A percentile compares a stretch with the other conserved stretches of the same genome.
Evolutionary conservation across 1,140 invertebrate species (phyloP).

Genomic region (Aphis craccivora): DNA sequence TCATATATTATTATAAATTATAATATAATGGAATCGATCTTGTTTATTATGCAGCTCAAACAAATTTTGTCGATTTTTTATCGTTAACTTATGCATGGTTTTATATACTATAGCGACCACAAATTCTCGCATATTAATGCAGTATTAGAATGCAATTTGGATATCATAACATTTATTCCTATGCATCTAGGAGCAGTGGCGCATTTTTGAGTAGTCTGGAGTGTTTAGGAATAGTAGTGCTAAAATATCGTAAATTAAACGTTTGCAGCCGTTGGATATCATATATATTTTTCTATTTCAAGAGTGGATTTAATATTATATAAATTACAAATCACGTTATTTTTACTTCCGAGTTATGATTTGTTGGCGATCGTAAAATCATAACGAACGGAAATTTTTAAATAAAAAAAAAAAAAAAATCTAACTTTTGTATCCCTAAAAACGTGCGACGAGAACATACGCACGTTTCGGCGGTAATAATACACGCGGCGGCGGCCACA

Average conservation of each 20-base stretch:
- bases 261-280: neutral
- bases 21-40: neutral
- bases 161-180: neutral
- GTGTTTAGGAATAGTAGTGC: too few species aligned
- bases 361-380: neutral
- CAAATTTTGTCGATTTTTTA: neutral
- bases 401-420: neutral
- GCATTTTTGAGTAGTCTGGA: too few species aligned
- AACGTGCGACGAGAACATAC: neutral
- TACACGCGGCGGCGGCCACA: neutral
- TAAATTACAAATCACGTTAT: neutral
- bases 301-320: neutral
- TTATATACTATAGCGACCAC: neutral
- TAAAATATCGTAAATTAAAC: neutral
- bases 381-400: neutral
- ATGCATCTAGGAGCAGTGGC: too few species aligned
- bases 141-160: neutral
- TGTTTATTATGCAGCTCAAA: neutral
- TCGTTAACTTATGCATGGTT: neutral
- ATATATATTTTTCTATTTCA: neutral
- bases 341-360: neutral
- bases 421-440: neutral
- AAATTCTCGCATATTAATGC: neutral
- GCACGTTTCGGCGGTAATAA: neutral
- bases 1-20: neutral